Base-by-base conservation (phyloP, 2,113 vertebrate species). In the Malurus cyaneus region DNA sequence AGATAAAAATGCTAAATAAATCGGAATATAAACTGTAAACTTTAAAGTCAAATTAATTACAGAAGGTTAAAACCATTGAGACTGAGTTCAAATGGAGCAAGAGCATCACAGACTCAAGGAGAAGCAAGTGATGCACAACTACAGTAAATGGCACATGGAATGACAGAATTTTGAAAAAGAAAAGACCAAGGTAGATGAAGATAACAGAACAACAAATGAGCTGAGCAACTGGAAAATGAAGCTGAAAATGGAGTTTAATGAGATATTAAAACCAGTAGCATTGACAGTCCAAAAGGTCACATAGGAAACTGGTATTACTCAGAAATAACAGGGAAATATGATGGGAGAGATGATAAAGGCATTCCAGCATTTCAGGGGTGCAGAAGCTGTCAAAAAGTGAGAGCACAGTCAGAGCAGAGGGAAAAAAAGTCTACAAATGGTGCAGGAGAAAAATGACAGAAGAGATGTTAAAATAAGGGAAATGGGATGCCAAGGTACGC, bases 231-330 rank as follows among this genome's bases (percentile, higher is more conserved):
- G 64, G 71, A 47, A 86, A 78, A 66, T 86, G 74, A 85, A 86
- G 76, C 67, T 77, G 88, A 88, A 96, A 95, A 66, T 71, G 81
- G 59, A 94, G 74, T 95, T 97, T 94, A 95, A 95, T 93, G 15
- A 28, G 67, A 41, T 81, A 42, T 31, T 92, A 54, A 83, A 94
- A 64, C 32, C 67, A 78, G 62, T 39, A 70, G n/a, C 39, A 62
- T 2, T 81, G 57, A 90, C 92, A 96, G 57, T 73, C 67, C 3
- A 15, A 66, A 90, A 66, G 60, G 14, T 83, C 74, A 93, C 88
- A 90, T 0, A 73, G 70, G 87, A 89, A 91, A 83, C 10, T 42
- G 59, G 5, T 44, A 44, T 12, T 70, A 39, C 62, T 69, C 21
- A 73, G 81, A 84, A 73, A 5, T 34, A 92, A 46, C 26, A 18